These are phyloP conservation scores for Tamandua tetradactyla DNA, from an alignment of 2,797 vertebrate species.

Conservation along the genomic window DNA sequence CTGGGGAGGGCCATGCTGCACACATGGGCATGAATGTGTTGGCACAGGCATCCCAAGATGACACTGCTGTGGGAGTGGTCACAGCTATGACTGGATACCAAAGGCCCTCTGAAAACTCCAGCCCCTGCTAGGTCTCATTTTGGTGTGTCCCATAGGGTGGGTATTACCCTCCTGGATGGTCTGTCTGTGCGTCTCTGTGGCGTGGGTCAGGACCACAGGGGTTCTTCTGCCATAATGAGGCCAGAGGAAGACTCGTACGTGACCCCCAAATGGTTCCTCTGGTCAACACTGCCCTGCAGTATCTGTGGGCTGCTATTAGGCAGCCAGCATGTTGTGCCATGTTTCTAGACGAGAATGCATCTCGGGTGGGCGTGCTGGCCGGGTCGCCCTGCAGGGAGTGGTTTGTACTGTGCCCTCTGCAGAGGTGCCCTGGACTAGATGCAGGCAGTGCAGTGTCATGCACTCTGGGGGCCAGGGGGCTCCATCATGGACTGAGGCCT, in stretches of 20 bases:
- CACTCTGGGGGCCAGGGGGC: too few species aligned
- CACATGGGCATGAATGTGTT: background rate
- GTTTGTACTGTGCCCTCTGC: background rate
- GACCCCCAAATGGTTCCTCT: background rate
- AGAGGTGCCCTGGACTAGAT: too few species aligned
- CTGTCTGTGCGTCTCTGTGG: accelerated
- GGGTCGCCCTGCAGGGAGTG: background rate
- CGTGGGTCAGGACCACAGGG: background rate
- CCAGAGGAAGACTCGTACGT: background rate
- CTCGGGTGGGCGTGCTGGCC: background rate
- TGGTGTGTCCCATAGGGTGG: background rate
- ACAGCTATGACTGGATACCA: background rate
- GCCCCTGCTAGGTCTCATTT: background rate
- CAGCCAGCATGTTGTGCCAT: background rate
- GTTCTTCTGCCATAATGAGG: too few species aligned
- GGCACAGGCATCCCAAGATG: too few species aligned
- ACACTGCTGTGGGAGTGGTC: accelerated
- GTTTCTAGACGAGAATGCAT: background rate
- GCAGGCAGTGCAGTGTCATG: background rate
- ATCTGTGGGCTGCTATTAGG: background rate
- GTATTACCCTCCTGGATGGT: background rate
- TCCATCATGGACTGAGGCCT: too few species aligned
- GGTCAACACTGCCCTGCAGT: too few species aligned
- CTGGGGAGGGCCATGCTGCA: background rate
- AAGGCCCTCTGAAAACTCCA: background rate